Conservation (phyloP, 2,113 vertebrate genomes). For the Pogona vitticeps region DNA sequence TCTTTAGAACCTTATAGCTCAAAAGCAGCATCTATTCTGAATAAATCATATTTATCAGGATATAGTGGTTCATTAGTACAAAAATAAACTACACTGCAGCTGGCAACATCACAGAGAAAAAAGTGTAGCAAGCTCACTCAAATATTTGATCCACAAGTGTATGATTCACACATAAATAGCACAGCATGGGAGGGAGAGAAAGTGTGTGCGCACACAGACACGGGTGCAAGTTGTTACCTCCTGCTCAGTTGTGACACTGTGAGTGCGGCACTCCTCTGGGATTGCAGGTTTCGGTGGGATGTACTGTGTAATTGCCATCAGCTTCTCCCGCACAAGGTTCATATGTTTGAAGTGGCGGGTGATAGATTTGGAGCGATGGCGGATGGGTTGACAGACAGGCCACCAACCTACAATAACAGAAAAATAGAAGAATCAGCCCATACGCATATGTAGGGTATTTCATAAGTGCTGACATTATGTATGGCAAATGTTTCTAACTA, state of each 20-base stretch:
- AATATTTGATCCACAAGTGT: not conserved
- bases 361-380: slow-evolving; percentile 89
- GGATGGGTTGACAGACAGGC: slow-evolving; percentile 80
- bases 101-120: not conserved
- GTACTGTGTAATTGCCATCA: slow-evolving; percentile 89
- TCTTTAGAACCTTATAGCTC: not conserved
- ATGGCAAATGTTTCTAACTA: not conserved
- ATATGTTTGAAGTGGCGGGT: slow-evolving; percentile 88
- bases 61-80: not conserved
- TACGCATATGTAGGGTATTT: not conserved
- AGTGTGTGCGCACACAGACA: no score
- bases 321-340: slow-evolving; percentile 87
- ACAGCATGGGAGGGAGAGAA: not conserved
- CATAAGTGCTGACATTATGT: no score
- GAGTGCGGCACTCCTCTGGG: slow-evolving; percentile 69
- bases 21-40: not conserved
- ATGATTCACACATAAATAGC: not conserved
- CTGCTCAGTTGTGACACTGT: not conserved
- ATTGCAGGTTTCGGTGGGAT: slow-evolving; percentile 77
- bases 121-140: not conserved
- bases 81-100: not conserved
- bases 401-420: slow-evolving; percentile 76
- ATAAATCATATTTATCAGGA: not conserved
- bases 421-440: not conserved
- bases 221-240: slow-evolving; percentile 70